Conservation (phyloP, 1,140 invertebrate species). For the Panonychus citri region DNA sequence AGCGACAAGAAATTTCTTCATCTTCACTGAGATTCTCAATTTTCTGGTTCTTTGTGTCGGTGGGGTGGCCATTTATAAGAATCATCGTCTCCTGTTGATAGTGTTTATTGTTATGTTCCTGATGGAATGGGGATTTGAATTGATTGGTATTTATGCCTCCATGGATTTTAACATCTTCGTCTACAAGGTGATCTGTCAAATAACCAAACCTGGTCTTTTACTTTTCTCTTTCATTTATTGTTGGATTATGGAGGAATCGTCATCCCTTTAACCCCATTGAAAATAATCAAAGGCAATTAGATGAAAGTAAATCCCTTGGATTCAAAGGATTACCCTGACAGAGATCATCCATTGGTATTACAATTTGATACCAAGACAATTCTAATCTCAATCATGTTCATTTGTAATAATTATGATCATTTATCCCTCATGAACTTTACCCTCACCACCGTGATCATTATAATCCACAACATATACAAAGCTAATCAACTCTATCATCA, state of each 20-base stretch:
- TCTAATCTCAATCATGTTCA: too few relatives aligned
- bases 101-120: not conserved
- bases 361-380: too few relatives aligned
- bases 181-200: conserved; percentile 1
- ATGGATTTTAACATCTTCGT: not conserved
- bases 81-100: not conserved
- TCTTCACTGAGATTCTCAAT: conserved; percentile 1
- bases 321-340: too few relatives aligned
- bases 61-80: not conserved
- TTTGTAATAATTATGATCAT: too few relatives aligned
- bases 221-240: not conserved
- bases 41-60: not conserved
- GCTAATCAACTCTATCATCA: too few relatives aligned
- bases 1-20: conserved; percentile 2
- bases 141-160: not conserved
- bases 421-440: too few relatives aligned
- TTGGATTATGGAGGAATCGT: not conserved
- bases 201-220: not conserved
- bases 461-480: too few relatives aligned
- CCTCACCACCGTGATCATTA: too few relatives aligned
- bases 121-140: conserved; percentile 1
- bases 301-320: too few relatives aligned
- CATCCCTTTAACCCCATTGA: too few relatives aligned
- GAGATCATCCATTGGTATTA: too few relatives aligned
- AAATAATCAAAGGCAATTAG: too few relatives aligned